These are phyloP conservation scores for Megalops atlanticus DNA, from an alignment of 2,113 vertebrate genomes.

Conservation along the genomic window DNA sequence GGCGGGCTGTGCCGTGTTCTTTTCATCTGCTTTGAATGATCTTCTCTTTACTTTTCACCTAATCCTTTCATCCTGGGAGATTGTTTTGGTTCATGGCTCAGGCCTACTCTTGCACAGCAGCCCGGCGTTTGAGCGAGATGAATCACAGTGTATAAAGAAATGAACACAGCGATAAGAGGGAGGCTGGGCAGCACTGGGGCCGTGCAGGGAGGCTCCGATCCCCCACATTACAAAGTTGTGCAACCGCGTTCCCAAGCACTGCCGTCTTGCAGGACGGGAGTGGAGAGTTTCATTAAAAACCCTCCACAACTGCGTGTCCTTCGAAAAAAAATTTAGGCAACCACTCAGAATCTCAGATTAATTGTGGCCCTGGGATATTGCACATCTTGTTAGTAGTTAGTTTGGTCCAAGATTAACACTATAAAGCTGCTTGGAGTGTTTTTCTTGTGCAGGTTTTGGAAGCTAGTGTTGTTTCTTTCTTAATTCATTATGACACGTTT, in stretches of 20 bases:
- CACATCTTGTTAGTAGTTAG: not conserved
- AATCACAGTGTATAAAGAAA: not conserved
- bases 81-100: slow-evolving; percentile 8
- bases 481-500: too few relatives aligned
- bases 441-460: not conserved
- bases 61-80: slow-evolving; percentile 28
- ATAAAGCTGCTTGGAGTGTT: not conserved
- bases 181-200: not conserved
- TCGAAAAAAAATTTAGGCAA: not conserved
- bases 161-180: slow-evolving; percentile 17
- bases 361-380: too few relatives aligned
- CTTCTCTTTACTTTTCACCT: slow-evolving; percentile 4
- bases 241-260: slow-evolving; percentile 50
- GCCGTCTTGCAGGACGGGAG: slow-evolving; percentile 50
- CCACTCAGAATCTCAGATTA: not conserved
- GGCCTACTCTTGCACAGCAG: not conserved
- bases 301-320: slow-evolving; percentile 39
- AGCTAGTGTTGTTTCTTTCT: too few relatives aligned
- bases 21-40: not conserved
- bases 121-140: slow-evolving; percentile 23
- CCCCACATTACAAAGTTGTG: slow-evolving; percentile 53
- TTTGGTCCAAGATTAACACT: not conserved
- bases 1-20: not conserved
- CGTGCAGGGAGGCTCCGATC: slow-evolving; percentile 41
- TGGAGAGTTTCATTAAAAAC: slow-evolving; percentile 43